A percentile compares a stretch with the other conserved stretches of the same genome.
Evolutionary conservation across 2,888 invertebrate species (phyloP).

Genomic region (Pilophorus perplexus): DNA sequence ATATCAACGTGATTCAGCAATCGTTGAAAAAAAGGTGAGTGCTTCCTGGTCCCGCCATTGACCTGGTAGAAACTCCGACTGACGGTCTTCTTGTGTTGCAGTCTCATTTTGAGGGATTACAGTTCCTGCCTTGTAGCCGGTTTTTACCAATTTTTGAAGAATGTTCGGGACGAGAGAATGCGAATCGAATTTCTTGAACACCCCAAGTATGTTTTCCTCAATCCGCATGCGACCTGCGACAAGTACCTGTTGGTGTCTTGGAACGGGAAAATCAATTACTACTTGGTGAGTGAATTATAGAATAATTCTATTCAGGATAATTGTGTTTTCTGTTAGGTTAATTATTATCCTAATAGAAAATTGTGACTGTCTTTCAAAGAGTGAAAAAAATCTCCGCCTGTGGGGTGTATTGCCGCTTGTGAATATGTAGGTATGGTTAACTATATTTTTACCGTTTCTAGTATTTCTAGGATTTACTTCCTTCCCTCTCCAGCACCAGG

Average conservation of each 20-base stretch:
- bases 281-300: constrained; percentile 1
- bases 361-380: no score
- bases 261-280: constrained; percentile 15
- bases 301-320: no score
- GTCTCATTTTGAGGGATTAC: constrained; percentile 14
- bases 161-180: constrained; percentile 12
- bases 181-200: background rate
- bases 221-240: background rate
- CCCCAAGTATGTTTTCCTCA: constrained; percentile 12
- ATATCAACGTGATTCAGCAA: constrained; percentile 1
- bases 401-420: no score
- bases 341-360: no score
- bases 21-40: background rate
- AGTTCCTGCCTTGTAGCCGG: background rate
- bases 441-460: no score
- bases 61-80: no score
- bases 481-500: no score
- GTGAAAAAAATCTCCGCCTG: no score
- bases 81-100: background rate
- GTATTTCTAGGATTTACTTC: no score
- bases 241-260: constrained; percentile 7
- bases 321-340: no score
- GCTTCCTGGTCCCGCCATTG: background rate
- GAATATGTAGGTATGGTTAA: no score
- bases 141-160: constrained; percentile 1